Percentiles rank a stretch among this genome's conserved stretches.
Conservation (phyloP, 2,888 invertebrate species). For the Heteromurus nitidus region DNA sequence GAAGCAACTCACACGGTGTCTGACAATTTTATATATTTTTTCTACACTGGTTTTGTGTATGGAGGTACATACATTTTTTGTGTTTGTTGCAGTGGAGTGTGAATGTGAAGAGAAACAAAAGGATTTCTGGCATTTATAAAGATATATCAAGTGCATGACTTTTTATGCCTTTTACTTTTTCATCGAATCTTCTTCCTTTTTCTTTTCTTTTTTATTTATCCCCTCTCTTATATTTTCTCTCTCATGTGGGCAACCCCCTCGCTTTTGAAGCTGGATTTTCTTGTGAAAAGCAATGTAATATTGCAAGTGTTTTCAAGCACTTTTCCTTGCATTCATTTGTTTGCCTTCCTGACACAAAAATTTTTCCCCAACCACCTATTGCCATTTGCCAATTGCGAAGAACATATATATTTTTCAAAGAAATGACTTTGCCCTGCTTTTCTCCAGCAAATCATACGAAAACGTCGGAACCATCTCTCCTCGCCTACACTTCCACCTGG, state of each 20-base stretch:
- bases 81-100: slow-evolving; percentile 23
- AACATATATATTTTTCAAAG: slow-evolving; percentile 8
- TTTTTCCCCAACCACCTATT: slow-evolving; percentile 44
- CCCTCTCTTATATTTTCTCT: slow-evolving; percentile 13
- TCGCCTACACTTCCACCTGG: too few species aligned
- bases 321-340: slow-evolving; percentile 41
- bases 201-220: not conserved
- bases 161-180: slow-evolving; percentile 51
- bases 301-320: slow-evolving; percentile 16
- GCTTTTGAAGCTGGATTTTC: not conserved
- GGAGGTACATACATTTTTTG: not conserved
- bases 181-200: slow-evolving; percentile 40
- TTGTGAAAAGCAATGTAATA: slow-evolving; percentile 11
- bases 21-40: not conserved
- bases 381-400: slow-evolving; percentile 38
- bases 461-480: too few species aligned
- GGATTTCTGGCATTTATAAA: slow-evolving; percentile 40
- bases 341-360: slow-evolving; percentile 45
- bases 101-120: slow-evolving; percentile 36
- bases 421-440: not conserved
- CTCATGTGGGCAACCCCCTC: not conserved
- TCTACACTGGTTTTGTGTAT: not conserved
- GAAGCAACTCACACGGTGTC: slow-evolving; percentile 15
- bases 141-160: slow-evolving; percentile 47
- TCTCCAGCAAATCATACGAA: not conserved